Percentiles rank a stretch among this genome's conserved stretches.
Conservation (phyloP, 2,113 vertebrate genomes). For the Neodon shergylaensis region DNA sequence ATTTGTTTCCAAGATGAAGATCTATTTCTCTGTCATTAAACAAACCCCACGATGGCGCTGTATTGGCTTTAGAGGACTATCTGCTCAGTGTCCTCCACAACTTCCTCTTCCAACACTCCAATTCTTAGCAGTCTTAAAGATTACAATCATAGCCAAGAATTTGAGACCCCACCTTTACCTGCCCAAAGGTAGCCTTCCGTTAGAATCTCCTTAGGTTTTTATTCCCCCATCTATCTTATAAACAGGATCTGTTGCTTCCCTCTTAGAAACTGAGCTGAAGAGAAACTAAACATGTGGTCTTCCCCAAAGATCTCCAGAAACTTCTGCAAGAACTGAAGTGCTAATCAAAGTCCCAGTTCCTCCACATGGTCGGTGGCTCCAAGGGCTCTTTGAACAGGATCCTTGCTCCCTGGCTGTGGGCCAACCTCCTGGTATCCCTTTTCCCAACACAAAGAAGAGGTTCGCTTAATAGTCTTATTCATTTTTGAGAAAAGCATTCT, state of each 20-base stretch:
- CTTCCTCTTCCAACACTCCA: neutral
- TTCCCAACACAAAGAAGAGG: neutral
- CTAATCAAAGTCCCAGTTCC: neutral
- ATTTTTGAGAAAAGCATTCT: slow-evolving; percentile 24
- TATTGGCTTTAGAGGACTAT: slow-evolving; percentile 11
- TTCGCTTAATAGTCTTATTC: neutral
- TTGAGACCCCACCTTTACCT: neutral
- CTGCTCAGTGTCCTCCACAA: neutral
- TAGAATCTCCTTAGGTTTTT: neutral
- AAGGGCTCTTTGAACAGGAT: neutral
- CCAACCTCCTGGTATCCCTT: neutral
- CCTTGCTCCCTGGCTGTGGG: neutral
- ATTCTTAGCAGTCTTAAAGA: neutral
- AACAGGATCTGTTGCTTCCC: slow-evolving; percentile 10
- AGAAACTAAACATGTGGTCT: neutral
- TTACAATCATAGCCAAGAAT: neutral
- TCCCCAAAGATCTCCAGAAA: neutral
- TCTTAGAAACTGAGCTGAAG: slow-evolving; percentile 31
- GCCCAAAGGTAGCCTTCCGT: neutral
- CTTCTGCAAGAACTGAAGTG: neutral
- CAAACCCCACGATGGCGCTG: neutral
- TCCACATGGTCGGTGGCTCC: neutral
- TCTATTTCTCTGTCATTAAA: neutral
- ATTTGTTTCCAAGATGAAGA: slow-evolving; percentile 18
- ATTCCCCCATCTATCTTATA: neutral